Evolutionary conservation across 1,140 invertebrate genomes (phyloP).

Genomic region (Cardiocondyla obscurior): DNA sequence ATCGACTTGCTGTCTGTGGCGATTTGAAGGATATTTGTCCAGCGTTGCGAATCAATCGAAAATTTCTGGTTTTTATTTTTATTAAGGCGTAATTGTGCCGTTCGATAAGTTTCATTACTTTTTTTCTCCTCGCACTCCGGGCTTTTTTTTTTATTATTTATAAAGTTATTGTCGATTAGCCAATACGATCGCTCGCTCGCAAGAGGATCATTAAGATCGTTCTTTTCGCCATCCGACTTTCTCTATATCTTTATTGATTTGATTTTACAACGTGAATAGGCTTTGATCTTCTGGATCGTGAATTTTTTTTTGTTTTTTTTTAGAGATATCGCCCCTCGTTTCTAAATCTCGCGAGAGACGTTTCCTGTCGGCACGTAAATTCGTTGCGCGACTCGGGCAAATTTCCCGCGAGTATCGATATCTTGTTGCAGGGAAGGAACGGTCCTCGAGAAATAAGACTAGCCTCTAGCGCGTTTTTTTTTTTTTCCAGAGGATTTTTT

Average conservation of each 20-base stretch:
- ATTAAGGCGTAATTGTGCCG: neutral
- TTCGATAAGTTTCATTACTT: neutral
- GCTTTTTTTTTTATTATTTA: slow-evolving; percentile 16
- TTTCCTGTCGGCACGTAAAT: neutral
- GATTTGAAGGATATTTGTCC: neutral
- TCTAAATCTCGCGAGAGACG: neutral
- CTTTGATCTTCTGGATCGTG: neutral
- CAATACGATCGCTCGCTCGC: neutral
- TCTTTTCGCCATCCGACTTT: slow-evolving; percentile 19
- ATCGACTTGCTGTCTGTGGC: neutral
- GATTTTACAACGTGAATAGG: neutral
- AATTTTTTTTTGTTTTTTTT: neutral
- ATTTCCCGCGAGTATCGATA: slow-evolving; percentile 40
- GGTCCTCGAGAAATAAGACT: neutral
- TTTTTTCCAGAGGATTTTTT: neutral
- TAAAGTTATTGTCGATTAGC: neutral
- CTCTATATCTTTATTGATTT: neutral
- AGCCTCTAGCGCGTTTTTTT: neutral
- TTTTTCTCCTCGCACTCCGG: neutral
- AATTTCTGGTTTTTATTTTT: neutral
- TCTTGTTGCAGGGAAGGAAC: neutral
- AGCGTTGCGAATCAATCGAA: neutral
- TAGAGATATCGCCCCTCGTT: neutral
- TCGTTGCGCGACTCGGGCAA: neutral
- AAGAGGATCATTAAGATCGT: neutral